Percentiles rank a stretch among this genome's conserved stretches.
Conservation (phyloP, 1,140 invertebrate genomes). For the Tetraneura akinire region DNA sequence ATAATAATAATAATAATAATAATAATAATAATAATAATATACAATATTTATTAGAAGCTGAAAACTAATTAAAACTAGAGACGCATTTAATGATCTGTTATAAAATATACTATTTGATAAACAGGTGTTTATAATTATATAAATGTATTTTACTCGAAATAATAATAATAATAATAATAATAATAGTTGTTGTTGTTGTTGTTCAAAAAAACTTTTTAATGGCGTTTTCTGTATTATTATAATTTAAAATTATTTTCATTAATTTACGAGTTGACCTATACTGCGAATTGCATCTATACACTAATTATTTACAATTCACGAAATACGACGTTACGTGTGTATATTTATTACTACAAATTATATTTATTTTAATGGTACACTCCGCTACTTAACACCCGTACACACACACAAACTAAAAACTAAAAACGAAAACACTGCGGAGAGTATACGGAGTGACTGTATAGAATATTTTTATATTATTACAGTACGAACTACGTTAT, state of each 20-base stretch:
- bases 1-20: too few species aligned
- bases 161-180: not conserved
- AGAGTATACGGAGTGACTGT: too few species aligned
- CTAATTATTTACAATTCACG: not conserved
- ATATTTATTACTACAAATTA: too few species aligned
- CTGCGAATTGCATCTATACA: not conserved
- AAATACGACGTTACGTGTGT: too few species aligned
- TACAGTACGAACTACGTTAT: too few species aligned
- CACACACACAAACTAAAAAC: too few species aligned
- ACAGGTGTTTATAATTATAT: not conserved
- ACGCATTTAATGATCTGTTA: not conserved
- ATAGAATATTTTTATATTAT: too few species aligned
- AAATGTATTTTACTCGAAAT: not conserved
- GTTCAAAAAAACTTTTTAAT: not conserved
- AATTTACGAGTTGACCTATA: slow-evolving; percentile 12
- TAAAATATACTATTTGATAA: not conserved
- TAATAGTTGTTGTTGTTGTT: not conserved
- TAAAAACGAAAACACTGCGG: too few species aligned
- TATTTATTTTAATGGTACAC: too few species aligned
- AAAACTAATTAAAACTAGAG: slow-evolving; percentile 25
- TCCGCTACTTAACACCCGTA: too few species aligned
- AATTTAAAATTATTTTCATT: slow-evolving; percentile 4
- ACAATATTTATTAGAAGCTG: not conserved
- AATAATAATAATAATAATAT: too few species aligned
- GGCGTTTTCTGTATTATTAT: not conserved